Evolutionary conservation across 2,113 vertebrate genomes (phyloP), one percentile per base, ranked within the genome.

Genomic region (Stigmatopora argus): DNA sequence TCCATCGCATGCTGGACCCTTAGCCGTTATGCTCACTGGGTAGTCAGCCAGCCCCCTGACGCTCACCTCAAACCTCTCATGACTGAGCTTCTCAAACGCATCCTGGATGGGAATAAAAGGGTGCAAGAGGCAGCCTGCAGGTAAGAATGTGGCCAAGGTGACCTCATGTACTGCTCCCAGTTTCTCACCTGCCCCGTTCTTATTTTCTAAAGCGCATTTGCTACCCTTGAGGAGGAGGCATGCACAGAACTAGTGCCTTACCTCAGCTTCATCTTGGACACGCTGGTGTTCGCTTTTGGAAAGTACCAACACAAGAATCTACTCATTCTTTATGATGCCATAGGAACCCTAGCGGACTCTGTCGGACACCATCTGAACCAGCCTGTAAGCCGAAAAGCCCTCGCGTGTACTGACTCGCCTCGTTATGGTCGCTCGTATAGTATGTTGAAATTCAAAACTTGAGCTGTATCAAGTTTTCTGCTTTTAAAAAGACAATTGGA

Each of bases 251-350:
- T 98, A 79, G 96, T 98, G n/a, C 95, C 96, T 0, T 97, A 98
- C 74, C 91, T 98, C 77, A 96, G 95, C 82, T 98, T 95, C 81
- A 98, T 98, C 67, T 86, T 97, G 66, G 96, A 97, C 85, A 96
- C 96, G 0, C 83, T 98, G 10, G 96, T 98, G n/a, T 98, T 98
- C 13, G 95, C 96, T 55, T 98, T 98, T 1, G 94, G 95, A 51
- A 98, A 98, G 59, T 98, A 98, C 83, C 96, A 97, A 83, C 96
- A 98, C 90, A 98, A 98, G 89, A 98, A 96, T 81, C 86, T 98
- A 47, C 92, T 98, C 14, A 98, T 98, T 78, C 92, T 98, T 35
- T 98, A 98, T 0, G 96, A 98, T 0, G 96, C 96, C 73, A 98
- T 98, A 1, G 96, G 96, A 41, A 97, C 96, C 0, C 75, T 97